Conservation (phyloP, 2,113 vertebrate species). For the Scomber colias region DNA sequence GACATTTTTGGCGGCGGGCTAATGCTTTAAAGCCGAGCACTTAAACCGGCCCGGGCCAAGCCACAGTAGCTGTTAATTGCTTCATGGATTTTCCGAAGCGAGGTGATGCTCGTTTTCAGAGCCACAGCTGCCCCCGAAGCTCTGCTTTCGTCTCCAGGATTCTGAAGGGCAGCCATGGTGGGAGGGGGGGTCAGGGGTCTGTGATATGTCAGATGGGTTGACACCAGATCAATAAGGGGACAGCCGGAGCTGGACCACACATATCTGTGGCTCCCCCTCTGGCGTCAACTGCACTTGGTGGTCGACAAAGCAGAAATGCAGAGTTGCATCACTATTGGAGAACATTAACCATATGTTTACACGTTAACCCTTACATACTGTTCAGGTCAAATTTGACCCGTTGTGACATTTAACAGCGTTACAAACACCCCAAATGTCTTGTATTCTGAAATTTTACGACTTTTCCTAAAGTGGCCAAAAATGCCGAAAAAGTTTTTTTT, state of each 20-base stretch:
- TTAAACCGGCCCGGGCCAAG: slow-evolving; percentile 44
- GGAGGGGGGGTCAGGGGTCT: background rate
- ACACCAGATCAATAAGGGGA: slow-evolving; percentile 37
- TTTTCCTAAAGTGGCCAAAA: no score
- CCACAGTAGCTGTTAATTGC: slow-evolving; percentile 43
- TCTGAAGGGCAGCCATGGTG: slow-evolving; percentile 18
- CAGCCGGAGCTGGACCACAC: slow-evolving; percentile 10
- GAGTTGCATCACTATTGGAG: slow-evolving; percentile 1
- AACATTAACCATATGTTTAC: slow-evolving; percentile 10
- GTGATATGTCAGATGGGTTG: slow-evolving; percentile 2
- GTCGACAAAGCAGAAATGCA: background rate
- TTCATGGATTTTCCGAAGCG: slow-evolving; percentile 57
- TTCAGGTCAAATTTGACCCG: no score
- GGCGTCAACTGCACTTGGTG: background rate
- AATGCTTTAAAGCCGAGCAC: slow-evolving; percentile 30
- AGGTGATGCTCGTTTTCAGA: slow-evolving; percentile 28
- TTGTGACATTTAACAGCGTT: no score
- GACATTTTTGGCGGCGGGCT: slow-evolving; percentile 10
- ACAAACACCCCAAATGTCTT: no score
- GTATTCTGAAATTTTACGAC: no score
- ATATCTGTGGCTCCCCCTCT: slow-evolving; percentile 33
- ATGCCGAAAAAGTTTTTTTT: no score
- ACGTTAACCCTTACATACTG: background rate
- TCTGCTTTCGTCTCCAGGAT: slow-evolving; percentile 32
- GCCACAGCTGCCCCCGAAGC: slow-evolving; percentile 4